phyloP scores from a whole-genome alignment of 2,888 invertebrate genomes.

The Euclidia mi region DNA sequence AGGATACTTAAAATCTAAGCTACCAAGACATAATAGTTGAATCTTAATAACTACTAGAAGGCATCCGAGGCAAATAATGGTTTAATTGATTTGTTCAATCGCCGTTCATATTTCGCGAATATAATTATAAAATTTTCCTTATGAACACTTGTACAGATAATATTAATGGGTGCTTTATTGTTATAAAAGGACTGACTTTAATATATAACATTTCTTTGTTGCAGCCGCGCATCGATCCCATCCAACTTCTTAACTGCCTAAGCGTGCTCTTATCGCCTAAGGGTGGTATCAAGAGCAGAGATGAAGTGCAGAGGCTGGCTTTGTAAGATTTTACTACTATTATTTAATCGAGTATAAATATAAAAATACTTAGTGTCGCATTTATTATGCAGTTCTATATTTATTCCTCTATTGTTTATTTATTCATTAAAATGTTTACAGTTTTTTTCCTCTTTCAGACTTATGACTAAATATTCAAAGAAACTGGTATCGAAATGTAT shows the following conservation, averaged over 20 bases:
- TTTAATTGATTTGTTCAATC: too few species aligned
- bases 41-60: too few species aligned
- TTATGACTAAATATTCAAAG: conserved; percentile 98
- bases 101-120: too few species aligned
- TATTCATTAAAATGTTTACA: conserved; percentile 6
- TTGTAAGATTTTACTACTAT: conserved; percentile 89
- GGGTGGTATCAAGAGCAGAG: conserved; percentile 96
- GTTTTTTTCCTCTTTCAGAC: conserved; percentile 90
- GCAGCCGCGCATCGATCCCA: conserved; percentile 98
- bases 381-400: neutral
- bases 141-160: too few species aligned
- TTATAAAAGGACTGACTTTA: neutral
- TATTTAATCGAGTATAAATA: too few species aligned
- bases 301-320: conserved; percentile 96
- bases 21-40: too few species aligned
- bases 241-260: conserved; percentile 96
- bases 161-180: too few species aligned
- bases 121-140: too few species aligned
- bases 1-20: too few species aligned
- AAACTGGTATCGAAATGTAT: conserved; percentile 98
- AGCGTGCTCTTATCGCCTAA: conserved; percentile 95
- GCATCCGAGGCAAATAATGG: too few species aligned
- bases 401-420: neutral
- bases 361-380: too few species aligned
- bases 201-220: conserved; percentile 67